Conservation (phyloP, 2,888 invertebrate species). For the Platerodrilus igneus region DNA sequence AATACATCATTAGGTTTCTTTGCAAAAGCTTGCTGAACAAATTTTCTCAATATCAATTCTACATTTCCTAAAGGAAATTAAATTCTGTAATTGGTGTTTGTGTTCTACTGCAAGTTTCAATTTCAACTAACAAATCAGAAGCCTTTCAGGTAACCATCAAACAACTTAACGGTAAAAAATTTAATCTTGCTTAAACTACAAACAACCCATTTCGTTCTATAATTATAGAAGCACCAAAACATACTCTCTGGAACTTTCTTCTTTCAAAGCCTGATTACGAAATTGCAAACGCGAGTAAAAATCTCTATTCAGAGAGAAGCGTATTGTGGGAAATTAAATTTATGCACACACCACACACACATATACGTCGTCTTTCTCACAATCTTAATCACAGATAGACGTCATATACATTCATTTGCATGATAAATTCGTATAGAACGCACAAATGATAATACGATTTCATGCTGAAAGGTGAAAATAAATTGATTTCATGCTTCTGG, state of each 20-base stretch:
- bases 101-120: slow-evolving; percentile 41
- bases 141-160: slow-evolving; percentile 43
- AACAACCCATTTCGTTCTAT: slow-evolving; percentile 42
- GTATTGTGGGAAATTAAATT: slow-evolving; percentile 23
- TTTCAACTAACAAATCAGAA: slow-evolving; percentile 41
- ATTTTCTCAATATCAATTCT: too few species aligned
- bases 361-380: slow-evolving; percentile 20
- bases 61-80: slow-evolving; percentile 41
- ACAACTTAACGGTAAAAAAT: slow-evolving; percentile 42
- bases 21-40: too few species aligned
- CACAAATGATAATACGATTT: slow-evolving; percentile 47
- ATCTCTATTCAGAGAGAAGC: too few species aligned
- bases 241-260: too few species aligned
- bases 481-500: slow-evolving; percentile 48
- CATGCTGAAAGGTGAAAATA: slow-evolving; percentile 47
- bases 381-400: slow-evolving; percentile 28
- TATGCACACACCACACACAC: too few species aligned
- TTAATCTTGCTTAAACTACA: slow-evolving; percentile 39
- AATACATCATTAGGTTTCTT: too few species aligned
- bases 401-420: slow-evolving; percentile 46
- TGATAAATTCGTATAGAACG: slow-evolving; percentile 45
- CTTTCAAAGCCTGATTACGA: too few species aligned
- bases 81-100: slow-evolving; percentile 26
- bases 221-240: slow-evolving; percentile 40
- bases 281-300: too few species aligned